Percentiles rank a stretch among this genome's conserved stretches.
These are phyloP conservation scores for Pseudorhiza aurosa DNA, from an alignment of 30 jellyfish, hydroid and myxozoan species.

Conservation along the genomic window DNA sequence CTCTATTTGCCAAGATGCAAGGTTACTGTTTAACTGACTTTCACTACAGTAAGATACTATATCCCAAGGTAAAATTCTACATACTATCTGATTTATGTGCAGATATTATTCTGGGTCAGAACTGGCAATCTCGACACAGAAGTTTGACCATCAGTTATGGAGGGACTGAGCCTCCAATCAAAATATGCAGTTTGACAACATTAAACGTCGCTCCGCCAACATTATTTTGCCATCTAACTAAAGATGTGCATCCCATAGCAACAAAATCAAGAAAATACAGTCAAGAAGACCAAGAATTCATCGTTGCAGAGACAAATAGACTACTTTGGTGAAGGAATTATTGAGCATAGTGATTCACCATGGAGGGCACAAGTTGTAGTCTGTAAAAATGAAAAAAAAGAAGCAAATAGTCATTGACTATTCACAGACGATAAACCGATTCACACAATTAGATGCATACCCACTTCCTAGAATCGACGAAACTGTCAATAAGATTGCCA, in stretches of 20 bases:
- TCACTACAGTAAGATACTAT: background rate
- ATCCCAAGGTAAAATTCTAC: background rate
- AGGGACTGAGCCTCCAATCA: constrained; percentile 41
- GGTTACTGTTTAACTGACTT: constrained; percentile 41
- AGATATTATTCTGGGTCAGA: constrained; percentile 67
- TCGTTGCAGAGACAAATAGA: constrained; percentile 43
- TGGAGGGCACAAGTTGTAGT: constrained; percentile 76
- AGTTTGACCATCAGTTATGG: constrained; percentile 53
- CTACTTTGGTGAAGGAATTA: constrained; percentile 64
- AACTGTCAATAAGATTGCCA: constrained; percentile 38
- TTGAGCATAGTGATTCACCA: constrained; percentile 74
- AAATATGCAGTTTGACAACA: constrained; percentile 28
- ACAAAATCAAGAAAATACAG: constrained; percentile 63
- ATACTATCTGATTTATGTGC: constrained; percentile 57
- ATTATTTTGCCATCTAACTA: constrained; percentile 55
- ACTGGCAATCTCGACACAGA: constrained; percentile 57
- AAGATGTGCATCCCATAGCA: constrained; percentile 69
- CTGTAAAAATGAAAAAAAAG: constrained; percentile 10
- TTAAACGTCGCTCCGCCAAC: constrained; percentile 52
- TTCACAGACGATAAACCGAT: constrained; percentile 37
- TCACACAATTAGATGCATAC: constrained; percentile 55
- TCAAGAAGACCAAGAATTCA: constrained; percentile 57
- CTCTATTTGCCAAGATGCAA: constrained; percentile 21
- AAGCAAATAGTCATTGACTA: constrained; percentile 31
- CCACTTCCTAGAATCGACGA: constrained; percentile 59